phyloP scores from a whole-genome alignment of 1,140 invertebrate species.

The Atta texana region DNA sequence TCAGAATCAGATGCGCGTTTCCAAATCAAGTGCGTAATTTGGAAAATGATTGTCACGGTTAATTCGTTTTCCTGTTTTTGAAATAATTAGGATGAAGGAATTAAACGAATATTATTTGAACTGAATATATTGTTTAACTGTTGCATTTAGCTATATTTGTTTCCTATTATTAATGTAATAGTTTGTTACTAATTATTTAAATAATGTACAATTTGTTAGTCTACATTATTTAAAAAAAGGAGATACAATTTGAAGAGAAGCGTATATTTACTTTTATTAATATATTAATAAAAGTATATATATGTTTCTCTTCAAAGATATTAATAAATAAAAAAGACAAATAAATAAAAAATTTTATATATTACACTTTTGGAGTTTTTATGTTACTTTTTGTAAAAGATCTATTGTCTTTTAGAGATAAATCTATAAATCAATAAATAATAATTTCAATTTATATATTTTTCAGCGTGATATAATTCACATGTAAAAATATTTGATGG shows the following conservation, averaged over 20 bases:
- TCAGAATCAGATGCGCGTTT: neutral
- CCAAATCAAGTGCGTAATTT: neutral
- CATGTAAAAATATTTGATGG: neutral
- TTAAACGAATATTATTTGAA: neutral
- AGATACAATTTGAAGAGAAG: neutral
- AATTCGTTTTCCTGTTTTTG: neutral
- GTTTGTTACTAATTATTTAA: neutral
- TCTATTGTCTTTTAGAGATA: neutral
- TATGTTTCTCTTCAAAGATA: neutral
- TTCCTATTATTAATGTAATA: neutral
- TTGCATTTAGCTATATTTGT: neutral
- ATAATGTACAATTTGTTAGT: neutral
- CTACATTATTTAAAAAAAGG: neutral
- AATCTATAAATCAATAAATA: neutral
- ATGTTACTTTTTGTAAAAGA: neutral
- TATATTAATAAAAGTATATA: neutral
- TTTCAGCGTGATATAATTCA: neutral
- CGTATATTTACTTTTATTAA: no score
- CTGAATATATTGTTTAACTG: neutral
- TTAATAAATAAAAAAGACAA: no score
- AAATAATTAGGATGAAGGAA: neutral
- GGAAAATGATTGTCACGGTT: slow-evolving; percentile 15
- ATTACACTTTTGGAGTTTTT: neutral
- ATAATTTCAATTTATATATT: neutral
- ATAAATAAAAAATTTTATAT: neutral